These are phyloP conservation scores for Motacilla alba DNA, from an alignment of 2,113 vertebrate species.

Conservation along the genomic window DNA sequence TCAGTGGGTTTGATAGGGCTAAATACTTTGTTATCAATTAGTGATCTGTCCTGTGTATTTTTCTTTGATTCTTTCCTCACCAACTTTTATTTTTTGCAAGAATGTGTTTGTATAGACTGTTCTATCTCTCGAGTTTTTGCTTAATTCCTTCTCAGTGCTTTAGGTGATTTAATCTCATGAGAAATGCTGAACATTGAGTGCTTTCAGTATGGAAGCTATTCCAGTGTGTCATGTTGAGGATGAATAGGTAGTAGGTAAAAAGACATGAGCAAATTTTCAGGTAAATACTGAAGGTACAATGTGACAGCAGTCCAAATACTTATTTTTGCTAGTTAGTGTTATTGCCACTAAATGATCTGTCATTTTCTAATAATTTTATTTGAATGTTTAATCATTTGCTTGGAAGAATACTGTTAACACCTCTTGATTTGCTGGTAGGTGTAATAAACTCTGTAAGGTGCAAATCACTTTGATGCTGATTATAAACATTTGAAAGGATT, in stretches of 20 bases:
- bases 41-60: neutral
- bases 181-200: neutral
- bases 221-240: neutral
- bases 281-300: neutral
- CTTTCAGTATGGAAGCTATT: neutral
- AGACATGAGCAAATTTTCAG: neutral
- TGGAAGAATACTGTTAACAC: neutral
- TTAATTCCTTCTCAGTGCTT: neutral
- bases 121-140: neutral
- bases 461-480: neutral
- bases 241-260: neutral
- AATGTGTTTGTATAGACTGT: neutral
- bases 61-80: neutral
- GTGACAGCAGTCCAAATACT: neutral
- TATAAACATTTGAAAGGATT: neutral
- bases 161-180: neutral
- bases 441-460: neutral
- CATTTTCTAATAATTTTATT: neutral
- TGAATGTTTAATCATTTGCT: neutral
- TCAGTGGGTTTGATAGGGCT: neutral
- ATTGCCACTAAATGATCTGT: neutral
- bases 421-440: neutral
- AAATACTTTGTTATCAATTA: neutral
- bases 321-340: neutral
- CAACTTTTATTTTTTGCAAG: neutral